Evolutionary conservation across 2,797 vertebrate species (phyloP).

Genomic region (Hemitrygon akajei): DNA sequence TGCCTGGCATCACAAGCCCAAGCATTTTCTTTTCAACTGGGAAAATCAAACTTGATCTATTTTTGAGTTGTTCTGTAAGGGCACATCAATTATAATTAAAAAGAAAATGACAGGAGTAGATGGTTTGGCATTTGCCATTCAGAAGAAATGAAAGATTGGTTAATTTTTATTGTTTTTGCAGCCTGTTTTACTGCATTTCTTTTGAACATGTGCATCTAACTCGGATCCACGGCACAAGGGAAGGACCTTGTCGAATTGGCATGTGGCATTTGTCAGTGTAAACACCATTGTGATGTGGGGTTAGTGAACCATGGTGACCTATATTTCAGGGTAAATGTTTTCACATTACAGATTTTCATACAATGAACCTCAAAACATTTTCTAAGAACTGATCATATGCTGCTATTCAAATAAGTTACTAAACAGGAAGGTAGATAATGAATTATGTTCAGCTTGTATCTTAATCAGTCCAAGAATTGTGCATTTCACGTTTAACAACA

Average conservation of each 20-base stretch:
- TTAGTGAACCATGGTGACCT: not conserved
- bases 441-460: not conserved
- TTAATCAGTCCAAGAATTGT: not conserved
- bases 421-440: not conserved
- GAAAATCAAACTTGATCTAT: not conserved
- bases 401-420: not conserved
- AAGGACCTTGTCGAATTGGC: not conserved
- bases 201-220: not conserved
- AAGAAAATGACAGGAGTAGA: not conserved
- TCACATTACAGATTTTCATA: not conserved
- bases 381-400: no score
- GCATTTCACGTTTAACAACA: not conserved
- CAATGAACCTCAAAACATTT: not conserved
- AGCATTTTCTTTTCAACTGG: not conserved
- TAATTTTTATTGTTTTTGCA: not conserved
- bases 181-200: not conserved
- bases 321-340: not conserved
- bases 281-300: not conserved
- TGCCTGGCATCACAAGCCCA: not conserved
- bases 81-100: not conserved
- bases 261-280: not conserved
- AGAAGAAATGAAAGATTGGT: not conserved
- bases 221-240: not conserved
- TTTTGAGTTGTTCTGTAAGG: constrained; percentile 4
- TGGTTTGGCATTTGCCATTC: not conserved